These are phyloP conservation scores for Emydocephalus ijimae DNA, from an alignment of 2,113 vertebrate genomes.

Conservation along the genomic window DNA sequence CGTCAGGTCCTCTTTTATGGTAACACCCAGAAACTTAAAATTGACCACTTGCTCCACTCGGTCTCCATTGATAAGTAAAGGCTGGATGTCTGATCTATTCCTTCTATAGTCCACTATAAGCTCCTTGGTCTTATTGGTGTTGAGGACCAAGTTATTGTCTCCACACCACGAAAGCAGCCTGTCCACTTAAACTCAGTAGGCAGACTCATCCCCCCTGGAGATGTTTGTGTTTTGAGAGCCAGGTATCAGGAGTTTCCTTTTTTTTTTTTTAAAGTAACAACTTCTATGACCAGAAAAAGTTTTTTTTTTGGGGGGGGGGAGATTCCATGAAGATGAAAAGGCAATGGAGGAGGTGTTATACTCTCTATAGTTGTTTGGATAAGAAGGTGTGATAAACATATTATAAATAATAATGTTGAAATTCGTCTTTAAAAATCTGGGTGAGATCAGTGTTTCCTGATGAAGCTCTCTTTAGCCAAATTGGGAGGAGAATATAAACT, in stretches of 20 bases:
- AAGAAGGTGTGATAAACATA: neutral
- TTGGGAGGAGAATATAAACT: neutral
- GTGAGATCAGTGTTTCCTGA: neutral
- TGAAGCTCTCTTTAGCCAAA: neutral
- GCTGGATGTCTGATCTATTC: too few relatives aligned
- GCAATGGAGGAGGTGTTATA: neutral
- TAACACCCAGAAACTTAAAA: too few relatives aligned
- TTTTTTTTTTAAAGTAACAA: neutral
- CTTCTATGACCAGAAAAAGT: neutral
- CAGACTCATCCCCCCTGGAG: too few relatives aligned
- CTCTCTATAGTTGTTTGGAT: neutral
- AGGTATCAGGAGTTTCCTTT: neutral
- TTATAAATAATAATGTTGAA: neutral
- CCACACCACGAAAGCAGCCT: too few relatives aligned
- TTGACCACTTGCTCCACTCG: too few relatives aligned
- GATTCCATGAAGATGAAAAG: neutral
- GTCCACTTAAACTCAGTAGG: too few relatives aligned
- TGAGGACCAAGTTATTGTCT: too few relatives aligned
- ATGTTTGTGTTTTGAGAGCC: neutral
- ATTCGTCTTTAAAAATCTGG: neutral
- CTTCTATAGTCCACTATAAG: too few relatives aligned
- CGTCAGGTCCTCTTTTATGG: too few relatives aligned
- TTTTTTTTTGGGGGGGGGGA: too few relatives aligned
- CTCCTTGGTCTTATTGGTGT: too few relatives aligned
- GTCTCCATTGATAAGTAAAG: too few relatives aligned